Evolutionary conservation across 2,888 invertebrate species (phyloP).

Genomic region (Cotesia congregata): DNA sequence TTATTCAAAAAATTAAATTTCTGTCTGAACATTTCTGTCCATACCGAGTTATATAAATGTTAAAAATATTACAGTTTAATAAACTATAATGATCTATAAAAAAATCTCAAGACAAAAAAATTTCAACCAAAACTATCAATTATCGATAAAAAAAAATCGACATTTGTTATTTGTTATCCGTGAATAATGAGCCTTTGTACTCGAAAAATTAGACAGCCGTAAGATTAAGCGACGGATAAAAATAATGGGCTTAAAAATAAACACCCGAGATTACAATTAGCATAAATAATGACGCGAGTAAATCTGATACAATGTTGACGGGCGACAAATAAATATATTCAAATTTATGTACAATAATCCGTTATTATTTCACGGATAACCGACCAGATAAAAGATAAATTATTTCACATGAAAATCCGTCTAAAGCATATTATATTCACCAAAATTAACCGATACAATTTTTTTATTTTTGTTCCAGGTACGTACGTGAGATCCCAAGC

Average conservation of each 20-base stretch:
- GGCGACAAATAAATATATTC: not conserved
- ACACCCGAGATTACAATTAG: not conserved
- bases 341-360: slow-evolving; percentile 1
- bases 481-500: not conserved
- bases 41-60: no score
- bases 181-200: not conserved
- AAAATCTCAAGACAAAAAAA: no score
- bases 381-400: not conserved
- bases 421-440: not conserved
- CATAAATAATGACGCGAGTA: not conserved
- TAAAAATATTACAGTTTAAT: no score
- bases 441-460: not conserved
- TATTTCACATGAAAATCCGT: not conserved
- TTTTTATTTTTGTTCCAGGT: not conserved
- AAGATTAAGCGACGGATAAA: not conserved
- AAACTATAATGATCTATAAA: no score
- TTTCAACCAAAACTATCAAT: no score
- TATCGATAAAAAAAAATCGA: not conserved
- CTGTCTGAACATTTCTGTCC: no score
- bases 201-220: not conserved
- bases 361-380: not conserved
- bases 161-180: not conserved
- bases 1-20: no score
- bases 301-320: not conserved
- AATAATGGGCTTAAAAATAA: not conserved